Evolutionary conservation across 2,797 vertebrate genomes (phyloP).

Genomic region (Xyrichtys novacula): DNA sequence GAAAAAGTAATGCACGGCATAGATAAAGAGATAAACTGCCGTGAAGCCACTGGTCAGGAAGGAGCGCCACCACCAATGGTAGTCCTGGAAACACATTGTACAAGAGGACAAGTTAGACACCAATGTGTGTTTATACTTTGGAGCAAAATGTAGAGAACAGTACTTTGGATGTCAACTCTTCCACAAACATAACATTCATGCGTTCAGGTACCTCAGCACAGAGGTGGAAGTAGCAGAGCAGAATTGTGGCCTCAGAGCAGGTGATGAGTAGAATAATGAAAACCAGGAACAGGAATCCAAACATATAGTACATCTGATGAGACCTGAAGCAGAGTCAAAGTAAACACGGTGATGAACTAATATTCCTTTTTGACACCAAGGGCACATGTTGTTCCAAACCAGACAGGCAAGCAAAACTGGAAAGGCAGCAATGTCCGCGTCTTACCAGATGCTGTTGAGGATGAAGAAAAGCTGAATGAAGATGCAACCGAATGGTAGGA

Average conservation of each 20-base stretch:
- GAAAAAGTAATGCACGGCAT: constrained; percentile 93
- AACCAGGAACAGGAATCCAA: constrained; percentile 93
- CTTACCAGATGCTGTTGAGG: constrained; percentile 94
- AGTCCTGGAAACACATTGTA: constrained; percentile 84
- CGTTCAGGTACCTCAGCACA: constrained; percentile 89
- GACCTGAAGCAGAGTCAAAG: constrained; percentile 82
- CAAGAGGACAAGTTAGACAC: constrained; percentile 3
- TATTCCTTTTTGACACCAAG: neutral
- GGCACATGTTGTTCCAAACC: neutral
- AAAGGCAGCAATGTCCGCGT: constrained; percentile 13
- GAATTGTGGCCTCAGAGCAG: constrained; percentile 92
- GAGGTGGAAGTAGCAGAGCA: constrained; percentile 95
- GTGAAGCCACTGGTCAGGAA: constrained; percentile 94
- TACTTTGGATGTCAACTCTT: neutral
- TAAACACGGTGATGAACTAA: too few relatives aligned
- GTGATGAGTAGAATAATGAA: constrained; percentile 95
- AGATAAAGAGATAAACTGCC: constrained; percentile 91
- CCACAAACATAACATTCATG: neutral
- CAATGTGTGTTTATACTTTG: neutral
- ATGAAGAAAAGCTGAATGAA: constrained; percentile 96
- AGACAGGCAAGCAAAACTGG: neutral
- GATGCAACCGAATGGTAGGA: constrained; percentile 94
- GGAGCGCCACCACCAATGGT: constrained; percentile 93
- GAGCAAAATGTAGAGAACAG: neutral
- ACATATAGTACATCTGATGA: constrained; percentile 97